Evolutionary conservation across 2,113 vertebrate species (phyloP).

Genomic region (Ochotona curzoniae): DNA sequence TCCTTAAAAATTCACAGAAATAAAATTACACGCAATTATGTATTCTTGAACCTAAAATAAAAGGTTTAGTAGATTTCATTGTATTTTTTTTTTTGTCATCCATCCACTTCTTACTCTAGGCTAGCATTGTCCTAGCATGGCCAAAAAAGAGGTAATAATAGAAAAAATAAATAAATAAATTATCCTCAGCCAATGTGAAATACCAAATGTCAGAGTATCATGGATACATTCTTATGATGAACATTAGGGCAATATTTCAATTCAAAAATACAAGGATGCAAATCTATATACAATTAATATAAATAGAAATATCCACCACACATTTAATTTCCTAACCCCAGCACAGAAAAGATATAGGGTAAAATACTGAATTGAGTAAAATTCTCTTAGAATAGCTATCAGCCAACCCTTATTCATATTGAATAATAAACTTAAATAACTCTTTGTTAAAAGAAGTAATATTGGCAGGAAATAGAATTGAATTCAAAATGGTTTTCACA

Average conservation of each 20-base stretch:
- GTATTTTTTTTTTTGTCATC: neutral
- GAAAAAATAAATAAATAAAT: neutral
- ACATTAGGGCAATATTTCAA: neutral
- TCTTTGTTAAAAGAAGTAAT: slow-evolving; percentile 46
- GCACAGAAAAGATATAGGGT: neutral
- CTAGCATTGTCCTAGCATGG: neutral
- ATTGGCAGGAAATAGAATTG: slow-evolving; percentile 47
- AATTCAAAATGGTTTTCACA: slow-evolving; percentile 57
- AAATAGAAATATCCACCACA: slow-evolving; percentile 1
- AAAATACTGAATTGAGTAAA: neutral
- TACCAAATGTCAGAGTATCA: neutral
- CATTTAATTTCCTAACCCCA: neutral
- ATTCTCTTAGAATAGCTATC: neutral
- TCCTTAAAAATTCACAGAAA: neutral
- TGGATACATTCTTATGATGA: neutral
- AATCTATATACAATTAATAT: neutral
- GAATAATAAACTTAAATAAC: slow-evolving; percentile 43
- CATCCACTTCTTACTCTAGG: accelerated
- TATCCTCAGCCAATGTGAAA: neutral
- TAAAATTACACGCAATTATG: neutral
- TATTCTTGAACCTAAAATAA: neutral
- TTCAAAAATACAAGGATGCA: neutral
- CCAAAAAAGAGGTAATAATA: neutral
- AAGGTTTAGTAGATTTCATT: neutral
- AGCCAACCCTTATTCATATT: neutral